These are phyloP conservation scores for Cebus imitator DNA, from an alignment of 2,113 vertebrate species.

Conservation along the genomic window DNA sequence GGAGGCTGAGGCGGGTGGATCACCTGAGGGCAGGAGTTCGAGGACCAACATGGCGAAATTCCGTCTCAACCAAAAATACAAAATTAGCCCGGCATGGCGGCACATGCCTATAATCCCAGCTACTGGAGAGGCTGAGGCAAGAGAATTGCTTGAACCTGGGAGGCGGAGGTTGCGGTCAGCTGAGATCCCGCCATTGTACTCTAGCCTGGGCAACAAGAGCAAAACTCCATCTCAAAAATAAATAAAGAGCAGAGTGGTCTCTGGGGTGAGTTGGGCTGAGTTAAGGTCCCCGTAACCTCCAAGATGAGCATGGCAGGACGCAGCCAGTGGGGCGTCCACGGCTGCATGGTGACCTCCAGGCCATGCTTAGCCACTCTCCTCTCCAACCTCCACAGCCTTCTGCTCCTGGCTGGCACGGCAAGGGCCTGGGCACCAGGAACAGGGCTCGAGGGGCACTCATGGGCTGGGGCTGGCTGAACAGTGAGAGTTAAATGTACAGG, in stretches of 20 bases:
- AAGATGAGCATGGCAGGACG: neutral
- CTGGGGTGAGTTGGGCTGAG: neutral
- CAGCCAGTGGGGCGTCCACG: neutral
- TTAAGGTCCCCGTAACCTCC: neutral
- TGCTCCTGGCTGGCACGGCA: rapidly evolving
- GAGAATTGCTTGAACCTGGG: too few species aligned
- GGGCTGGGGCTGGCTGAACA: neutral
- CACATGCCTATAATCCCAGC: too few species aligned
- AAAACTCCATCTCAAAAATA: too few species aligned
- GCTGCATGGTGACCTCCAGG: neutral
- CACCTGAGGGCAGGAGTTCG: too few species aligned
- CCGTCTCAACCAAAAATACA: too few species aligned
- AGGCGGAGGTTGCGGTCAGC: too few species aligned
- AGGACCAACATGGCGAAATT: too few species aligned
- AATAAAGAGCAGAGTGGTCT: neutral
- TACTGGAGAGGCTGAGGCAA: too few species aligned
- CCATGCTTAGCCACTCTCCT: neutral
- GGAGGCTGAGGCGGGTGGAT: too few species aligned
- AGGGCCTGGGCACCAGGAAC: neutral
- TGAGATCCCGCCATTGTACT: too few species aligned
- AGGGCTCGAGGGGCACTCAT: rapidly evolving
- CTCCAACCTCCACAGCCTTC: neutral
- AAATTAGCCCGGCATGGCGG: too few species aligned
- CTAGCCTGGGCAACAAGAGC: too few species aligned
- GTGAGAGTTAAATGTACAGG: neutral